phyloP scores from a whole-genome alignment of 2,113 vertebrate genomes.

The human region DNA sequence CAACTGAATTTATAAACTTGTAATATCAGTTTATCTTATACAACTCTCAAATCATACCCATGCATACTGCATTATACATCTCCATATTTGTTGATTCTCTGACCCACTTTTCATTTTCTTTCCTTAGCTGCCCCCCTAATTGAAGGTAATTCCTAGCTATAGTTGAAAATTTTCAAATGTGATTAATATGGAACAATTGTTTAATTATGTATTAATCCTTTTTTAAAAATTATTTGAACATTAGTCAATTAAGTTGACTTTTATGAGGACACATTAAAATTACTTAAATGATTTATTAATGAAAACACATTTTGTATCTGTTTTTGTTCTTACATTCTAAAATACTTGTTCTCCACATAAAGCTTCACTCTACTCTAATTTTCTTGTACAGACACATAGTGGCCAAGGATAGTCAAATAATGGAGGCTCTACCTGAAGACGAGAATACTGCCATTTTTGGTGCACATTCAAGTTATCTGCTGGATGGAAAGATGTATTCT shows the following conservation, averaged over 20 bases:
- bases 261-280: neutral
- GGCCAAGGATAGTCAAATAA: neutral
- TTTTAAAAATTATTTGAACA: neutral
- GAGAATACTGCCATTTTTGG: neutral
- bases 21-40: neutral
- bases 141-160: neutral
- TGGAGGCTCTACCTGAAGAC: neutral
- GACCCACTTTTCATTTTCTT: neutral
- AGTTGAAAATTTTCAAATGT: neutral
- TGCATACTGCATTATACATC: accelerated
- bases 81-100: neutral
- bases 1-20: neutral
- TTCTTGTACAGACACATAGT: neutral
- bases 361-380: neutral
- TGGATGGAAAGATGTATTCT: neutral
- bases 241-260: neutral
- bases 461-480: neutral
- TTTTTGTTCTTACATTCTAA: neutral
- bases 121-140: neutral
- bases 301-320: neutral
- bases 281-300: neutral
- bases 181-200: neutral
- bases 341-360: neutral
- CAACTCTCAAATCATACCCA: accelerated
- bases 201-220: neutral